Conservation (phyloP, 2,113 vertebrate genomes). For the Cryptotis parvus region DNA sequence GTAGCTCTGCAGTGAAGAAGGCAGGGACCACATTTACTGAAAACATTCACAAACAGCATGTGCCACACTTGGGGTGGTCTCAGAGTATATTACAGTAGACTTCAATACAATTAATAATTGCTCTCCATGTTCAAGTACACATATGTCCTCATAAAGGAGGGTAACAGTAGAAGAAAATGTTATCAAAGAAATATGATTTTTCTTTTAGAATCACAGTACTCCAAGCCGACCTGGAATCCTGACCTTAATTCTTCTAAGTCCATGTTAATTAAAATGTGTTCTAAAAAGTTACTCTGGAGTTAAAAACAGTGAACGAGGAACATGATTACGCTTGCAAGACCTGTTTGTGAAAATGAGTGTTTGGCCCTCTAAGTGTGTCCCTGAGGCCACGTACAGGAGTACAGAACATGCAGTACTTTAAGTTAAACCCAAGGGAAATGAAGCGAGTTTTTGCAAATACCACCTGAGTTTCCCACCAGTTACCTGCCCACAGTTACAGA, state of each 20-base stretch:
- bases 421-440: slow-evolving; percentile 1
- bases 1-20: background rate
- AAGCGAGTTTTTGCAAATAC: background rate
- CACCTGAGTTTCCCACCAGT: background rate
- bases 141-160: background rate
- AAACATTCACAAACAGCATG: background rate
- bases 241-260: slow-evolving; percentile 26
- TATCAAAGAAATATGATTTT: slow-evolving; percentile 25
- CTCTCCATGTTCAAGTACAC: background rate
- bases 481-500: background rate
- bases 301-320: slow-evolving; percentile 42
- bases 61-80: too few species aligned
- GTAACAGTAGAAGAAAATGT: background rate
- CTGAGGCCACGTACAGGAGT: background rate
- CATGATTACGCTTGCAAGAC: slow-evolving; percentile 13
- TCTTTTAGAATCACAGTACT: slow-evolving; percentile 38
- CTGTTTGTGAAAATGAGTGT: slow-evolving; percentile 20
- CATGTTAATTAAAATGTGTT: slow-evolving; percentile 40
- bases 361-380: background rate
- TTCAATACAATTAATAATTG: slow-evolving; percentile 20
- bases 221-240: slow-evolving; percentile 27
- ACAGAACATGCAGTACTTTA: background rate
- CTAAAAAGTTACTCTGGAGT: slow-evolving; percentile 39
- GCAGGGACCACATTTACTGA: background rate
- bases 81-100: background rate